phyloP scores from a whole-genome alignment of 2,888 invertebrate species.

The Hetaerina titia region DNA sequence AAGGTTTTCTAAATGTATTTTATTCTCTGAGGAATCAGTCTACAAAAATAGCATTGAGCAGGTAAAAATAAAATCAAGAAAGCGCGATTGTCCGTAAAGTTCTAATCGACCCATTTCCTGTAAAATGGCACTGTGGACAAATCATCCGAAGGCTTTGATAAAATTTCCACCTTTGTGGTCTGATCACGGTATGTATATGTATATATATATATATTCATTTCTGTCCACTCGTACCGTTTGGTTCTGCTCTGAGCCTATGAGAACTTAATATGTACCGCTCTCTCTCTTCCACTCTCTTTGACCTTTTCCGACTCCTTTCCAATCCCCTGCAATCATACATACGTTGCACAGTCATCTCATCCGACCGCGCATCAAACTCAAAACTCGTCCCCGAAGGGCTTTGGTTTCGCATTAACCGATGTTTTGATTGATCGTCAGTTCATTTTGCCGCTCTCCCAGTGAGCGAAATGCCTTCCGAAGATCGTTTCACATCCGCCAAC shows the following conservation, averaged over 20 bases:
- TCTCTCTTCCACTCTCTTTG: background rate
- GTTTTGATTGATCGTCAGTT: slow-evolving; percentile 63
- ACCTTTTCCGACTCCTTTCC: background rate
- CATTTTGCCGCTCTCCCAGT: slow-evolving; percentile 38
- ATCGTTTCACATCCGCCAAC: slow-evolving; percentile 11
- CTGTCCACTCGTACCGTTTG: background rate
- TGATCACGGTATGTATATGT: too few species aligned
- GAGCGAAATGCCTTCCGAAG: background rate
- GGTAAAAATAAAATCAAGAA: too few species aligned
- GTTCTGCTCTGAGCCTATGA: background rate
- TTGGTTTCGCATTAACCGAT: slow-evolving; percentile 57
- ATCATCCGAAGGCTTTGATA: too few species aligned
- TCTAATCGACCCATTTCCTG: too few species aligned
- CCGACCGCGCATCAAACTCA: background rate
- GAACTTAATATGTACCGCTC: background rate
- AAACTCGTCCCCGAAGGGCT: background rate
- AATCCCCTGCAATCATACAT: background rate
- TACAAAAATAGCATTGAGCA: too few species aligned
- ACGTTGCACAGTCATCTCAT: background rate
- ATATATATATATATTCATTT: too few species aligned
- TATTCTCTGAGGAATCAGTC: too few species aligned
- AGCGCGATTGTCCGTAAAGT: too few species aligned
- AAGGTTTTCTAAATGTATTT: too few species aligned
- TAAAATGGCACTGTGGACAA: too few species aligned
- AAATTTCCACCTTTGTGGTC: too few species aligned